These are phyloP conservation scores for Amiota mariae DNA, from an alignment of 2,888 invertebrate species.

Conservation along the genomic window DNA sequence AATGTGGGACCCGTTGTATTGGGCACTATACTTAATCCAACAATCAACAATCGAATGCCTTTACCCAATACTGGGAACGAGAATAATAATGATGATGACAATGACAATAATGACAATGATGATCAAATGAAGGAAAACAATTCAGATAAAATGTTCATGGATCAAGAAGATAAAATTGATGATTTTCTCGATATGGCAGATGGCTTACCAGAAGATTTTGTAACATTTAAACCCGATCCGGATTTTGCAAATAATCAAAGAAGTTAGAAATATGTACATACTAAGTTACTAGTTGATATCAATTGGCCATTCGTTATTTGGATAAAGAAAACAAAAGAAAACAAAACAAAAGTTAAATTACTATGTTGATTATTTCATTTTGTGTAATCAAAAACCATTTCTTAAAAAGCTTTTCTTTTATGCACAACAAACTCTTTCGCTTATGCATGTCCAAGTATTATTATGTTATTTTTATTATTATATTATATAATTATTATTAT, in stretches of 20 bases:
- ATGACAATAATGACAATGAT: not conserved
- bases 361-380: slow-evolving; percentile 41
- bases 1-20: slow-evolving; percentile 63
- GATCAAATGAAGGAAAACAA: not conserved
- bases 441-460: slow-evolving; percentile 5
- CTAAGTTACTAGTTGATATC: not conserved
- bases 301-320: slow-evolving; percentile 11
- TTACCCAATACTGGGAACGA: slow-evolving; percentile 4
- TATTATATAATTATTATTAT: too few relatives aligned
- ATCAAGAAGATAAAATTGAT: slow-evolving; percentile 22
- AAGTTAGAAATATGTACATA: slow-evolving; percentile 4
- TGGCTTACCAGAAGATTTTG: slow-evolving; percentile 53
- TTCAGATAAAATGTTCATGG: too few relatives aligned
- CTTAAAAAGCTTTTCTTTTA: not conserved
- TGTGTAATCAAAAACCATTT: slow-evolving; percentile 21
- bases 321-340: not conserved
- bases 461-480: not conserved
- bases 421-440: not conserved
- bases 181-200: slow-evolving; percentile 40
- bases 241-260: slow-evolving; percentile 48
- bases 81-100: not conserved
- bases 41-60: slow-evolving; percentile 38
- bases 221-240: slow-evolving; percentile 59
- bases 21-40: slow-evolving; percentile 65
- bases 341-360: slow-evolving; percentile 4